These are phyloP conservation scores for Sialis lutaria DNA, from an alignment of 2,888 invertebrate genomes.

Conservation along the genomic window DNA sequence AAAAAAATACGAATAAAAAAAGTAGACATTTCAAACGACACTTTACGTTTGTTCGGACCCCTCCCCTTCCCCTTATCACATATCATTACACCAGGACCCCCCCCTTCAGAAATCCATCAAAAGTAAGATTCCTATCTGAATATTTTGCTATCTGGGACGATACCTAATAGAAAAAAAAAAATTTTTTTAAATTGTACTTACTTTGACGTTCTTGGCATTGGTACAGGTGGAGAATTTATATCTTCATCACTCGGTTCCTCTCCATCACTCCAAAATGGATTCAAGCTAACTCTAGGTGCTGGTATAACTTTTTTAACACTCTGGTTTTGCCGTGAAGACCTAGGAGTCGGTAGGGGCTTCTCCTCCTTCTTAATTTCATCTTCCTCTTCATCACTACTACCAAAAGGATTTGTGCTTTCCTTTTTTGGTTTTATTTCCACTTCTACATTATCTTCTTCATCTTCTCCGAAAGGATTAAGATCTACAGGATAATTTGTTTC, in stretches of 20 bases:
- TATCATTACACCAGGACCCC: too few species aligned
- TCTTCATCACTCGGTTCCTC: slow-evolving; percentile 43
- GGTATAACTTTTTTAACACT: slow-evolving; percentile 10
- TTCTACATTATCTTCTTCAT: slow-evolving; percentile 21
- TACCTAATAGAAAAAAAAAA: background rate
- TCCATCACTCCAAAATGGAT: slow-evolving; percentile 60
- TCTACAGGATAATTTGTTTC: slow-evolving; percentile 47
- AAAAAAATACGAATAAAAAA: too few species aligned
- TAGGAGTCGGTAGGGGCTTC: slow-evolving; percentile 1
- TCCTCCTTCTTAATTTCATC: slow-evolving; percentile 15
- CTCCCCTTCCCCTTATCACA: too few species aligned
- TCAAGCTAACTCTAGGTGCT: slow-evolving; percentile 32
- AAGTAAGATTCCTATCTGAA: too few species aligned
- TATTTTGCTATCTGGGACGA: slow-evolving; percentile 1
- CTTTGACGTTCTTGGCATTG: slow-evolving; percentile 28
- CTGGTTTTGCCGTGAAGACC: background rate
- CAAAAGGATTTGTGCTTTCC: slow-evolving; percentile 48
- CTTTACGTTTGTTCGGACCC: too few species aligned
- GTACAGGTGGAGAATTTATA: slow-evolving; percentile 21
- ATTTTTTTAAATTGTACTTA: slow-evolving; percentile 12
- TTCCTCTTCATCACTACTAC: slow-evolving; percentile 31
- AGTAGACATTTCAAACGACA: too few species aligned
- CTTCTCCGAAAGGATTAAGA: slow-evolving; percentile 70
- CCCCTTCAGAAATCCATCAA: too few species aligned
- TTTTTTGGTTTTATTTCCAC: slow-evolving; percentile 9